A percentile compares a stretch with the other conserved stretches of the same genome.
phyloP scores from a whole-genome alignment of 35 echinoderm and acorn worm genomes.

The Chiridota heheva region DNA sequence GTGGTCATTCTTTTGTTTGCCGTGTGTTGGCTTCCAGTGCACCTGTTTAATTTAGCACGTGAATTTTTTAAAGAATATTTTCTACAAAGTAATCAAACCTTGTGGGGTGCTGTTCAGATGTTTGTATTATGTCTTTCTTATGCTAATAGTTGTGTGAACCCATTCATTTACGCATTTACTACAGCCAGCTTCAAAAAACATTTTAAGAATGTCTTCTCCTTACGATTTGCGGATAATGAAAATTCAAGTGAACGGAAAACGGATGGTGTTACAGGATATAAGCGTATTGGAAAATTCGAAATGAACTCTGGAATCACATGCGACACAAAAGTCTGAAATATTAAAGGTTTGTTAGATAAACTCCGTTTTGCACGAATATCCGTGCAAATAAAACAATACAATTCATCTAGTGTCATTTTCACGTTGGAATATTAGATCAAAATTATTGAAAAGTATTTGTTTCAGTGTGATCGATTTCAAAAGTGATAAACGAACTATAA shows the following conservation, averaged over 20 bases:
- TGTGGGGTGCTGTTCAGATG: neutral
- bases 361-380: no score
- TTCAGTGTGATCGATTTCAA: no score
- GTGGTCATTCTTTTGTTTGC: slow-evolving; percentile 85
- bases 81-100: neutral
- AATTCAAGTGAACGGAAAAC: slow-evolving; percentile 41
- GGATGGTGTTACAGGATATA: slow-evolving; percentile 56
- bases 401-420: no score
- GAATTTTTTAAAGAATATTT: neutral
- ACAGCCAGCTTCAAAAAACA: slow-evolving; percentile 88
- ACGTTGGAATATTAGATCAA: no score
- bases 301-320: slow-evolving; percentile 72
- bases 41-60: slow-evolving; percentile 48
- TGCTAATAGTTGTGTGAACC: slow-evolving; percentile 88
- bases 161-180: slow-evolving; percentile 96
- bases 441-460: no score
- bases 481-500: no score
- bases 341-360: neutral
- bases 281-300: slow-evolving; percentile 77
- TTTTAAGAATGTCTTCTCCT: slow-evolving; percentile 81
- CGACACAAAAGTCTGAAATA: slow-evolving; percentile 83
- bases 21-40: slow-evolving; percentile 81
- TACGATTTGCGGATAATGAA: slow-evolving; percentile 49
- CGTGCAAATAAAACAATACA: no score
- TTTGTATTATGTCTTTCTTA: slow-evolving; percentile 86